Evolutionary conservation across 2,797 vertebrate genomes (phyloP).

Genomic region (Ispidina picta): DNA sequence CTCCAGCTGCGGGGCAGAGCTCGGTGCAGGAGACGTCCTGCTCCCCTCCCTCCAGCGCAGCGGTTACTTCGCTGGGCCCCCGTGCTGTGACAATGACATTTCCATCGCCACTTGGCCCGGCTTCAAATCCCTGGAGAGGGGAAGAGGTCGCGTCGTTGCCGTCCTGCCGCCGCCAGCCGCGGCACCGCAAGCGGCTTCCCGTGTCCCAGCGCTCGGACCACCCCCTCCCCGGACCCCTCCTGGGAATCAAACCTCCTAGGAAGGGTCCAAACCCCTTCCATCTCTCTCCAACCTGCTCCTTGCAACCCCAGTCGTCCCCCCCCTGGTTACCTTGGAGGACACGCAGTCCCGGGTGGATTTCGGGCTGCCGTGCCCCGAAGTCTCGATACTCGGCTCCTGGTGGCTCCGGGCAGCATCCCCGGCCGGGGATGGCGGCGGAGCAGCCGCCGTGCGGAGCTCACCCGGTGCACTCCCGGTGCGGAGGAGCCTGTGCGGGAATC

Average conservation of each 20-base stretch:
- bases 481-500: neutral
- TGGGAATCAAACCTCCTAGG: neutral
- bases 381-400: neutral
- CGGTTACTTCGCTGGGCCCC: neutral
- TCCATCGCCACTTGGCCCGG: conserved; percentile 15
- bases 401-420: conserved; percentile 8
- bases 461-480: neutral
- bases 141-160: neutral
- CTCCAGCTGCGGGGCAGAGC: neutral
- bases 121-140: conserved; percentile 45
- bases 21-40: neutral
- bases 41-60: neutral
- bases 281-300: neutral
- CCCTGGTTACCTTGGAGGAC: neutral
- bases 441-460: neutral
- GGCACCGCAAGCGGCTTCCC: neutral
- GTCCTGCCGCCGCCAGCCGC: neutral
- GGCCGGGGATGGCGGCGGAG: neutral
- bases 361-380: neutral
- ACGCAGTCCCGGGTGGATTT: conserved; percentile 4
- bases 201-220: neutral
- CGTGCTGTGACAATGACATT: neutral
- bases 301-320: neutral
- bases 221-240: neutral
- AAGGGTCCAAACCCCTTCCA: neutral